Base-by-base conservation (phyloP, 92 coral and sea anemone species). In the Siderastrea siderea region DNA sequence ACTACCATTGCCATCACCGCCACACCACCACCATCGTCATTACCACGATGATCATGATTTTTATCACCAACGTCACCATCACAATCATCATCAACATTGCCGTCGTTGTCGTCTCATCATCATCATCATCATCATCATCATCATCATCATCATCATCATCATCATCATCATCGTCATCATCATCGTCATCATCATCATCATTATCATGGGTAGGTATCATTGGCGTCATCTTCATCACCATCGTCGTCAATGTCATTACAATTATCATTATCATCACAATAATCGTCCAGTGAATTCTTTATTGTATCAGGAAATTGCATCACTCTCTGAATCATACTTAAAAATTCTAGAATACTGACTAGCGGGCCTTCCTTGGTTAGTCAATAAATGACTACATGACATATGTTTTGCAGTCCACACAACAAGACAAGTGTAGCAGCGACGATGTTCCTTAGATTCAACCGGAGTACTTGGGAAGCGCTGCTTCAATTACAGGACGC, bases 401-500 rank as follows among this genome's bases (percentile, higher is more conserved):
- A 4, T 7, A 38, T 45, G 3, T 6, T 5, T 76, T 57, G 50
- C 67, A 76, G 80, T 26, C 38, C 38, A 6, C 11, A 76, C 1
- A 6, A 7, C 2, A 10, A 13, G 59, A 3, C 14, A n/a, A 45
- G 14, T 2, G 17, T 57, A 57, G 45, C 62, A 1, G 80, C 80
- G 15, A 59, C 7, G n/a, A 76, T 76, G 67, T 55, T 13, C 80
- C n/a, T 76, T 51, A 54, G 14, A 19, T 53, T 76, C 50, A 44
- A 26, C 67, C 11, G 50, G 46, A 76, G 80, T 46, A 12, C 64
- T 43, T 76, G 65, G 80, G 26, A 76, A 43, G 45, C 67, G 7
- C 80, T 76, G 4, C 7, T 76, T 13, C 50, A 12, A 19, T 45
- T 55, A 58, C 80, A 76, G 80, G 80, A 76, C 59, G 14, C 67